phyloP scores from a whole-genome alignment of 2,888 invertebrate species.

The Conops quadrifasciatus region DNA sequence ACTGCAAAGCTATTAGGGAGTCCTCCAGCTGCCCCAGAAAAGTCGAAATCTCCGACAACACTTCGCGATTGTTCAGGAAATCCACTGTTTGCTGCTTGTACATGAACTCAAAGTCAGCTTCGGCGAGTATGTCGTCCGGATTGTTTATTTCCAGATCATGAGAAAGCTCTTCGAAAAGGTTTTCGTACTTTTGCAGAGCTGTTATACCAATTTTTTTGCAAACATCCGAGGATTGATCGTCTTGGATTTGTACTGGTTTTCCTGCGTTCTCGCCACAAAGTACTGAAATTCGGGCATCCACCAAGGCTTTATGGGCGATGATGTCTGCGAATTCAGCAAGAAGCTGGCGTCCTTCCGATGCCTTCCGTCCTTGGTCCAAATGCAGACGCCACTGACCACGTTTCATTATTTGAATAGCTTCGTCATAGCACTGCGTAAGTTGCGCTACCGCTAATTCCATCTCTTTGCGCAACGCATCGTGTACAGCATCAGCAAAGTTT shows the following conservation, averaged over 20 bases:
- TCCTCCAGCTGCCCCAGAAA: slow-evolving; percentile 57
- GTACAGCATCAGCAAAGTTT: slow-evolving; percentile 78
- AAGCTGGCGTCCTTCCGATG: slow-evolving; percentile 66
- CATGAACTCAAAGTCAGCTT: slow-evolving; percentile 61
- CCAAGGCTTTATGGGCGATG: slow-evolving; percentile 77
- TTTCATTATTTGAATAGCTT: slow-evolving; percentile 70
- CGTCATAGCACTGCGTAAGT: slow-evolving; percentile 74
- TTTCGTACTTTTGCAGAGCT: slow-evolving; percentile 58
- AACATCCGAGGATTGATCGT: not conserved
- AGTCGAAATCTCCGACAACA: slow-evolving; percentile 54
- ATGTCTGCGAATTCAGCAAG: slow-evolving; percentile 76
- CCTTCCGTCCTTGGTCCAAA: slow-evolving; percentile 66
- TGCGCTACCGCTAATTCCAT: slow-evolving; percentile 77
- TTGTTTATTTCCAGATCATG: slow-evolving; percentile 56
- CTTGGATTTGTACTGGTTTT: slow-evolving; percentile 6
- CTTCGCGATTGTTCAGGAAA: slow-evolving; percentile 55
- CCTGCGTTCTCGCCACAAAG: slow-evolving; percentile 66
- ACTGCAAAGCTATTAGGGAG: slow-evolving; percentile 53
- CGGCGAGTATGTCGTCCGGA: slow-evolving; percentile 57
- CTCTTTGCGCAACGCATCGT: slow-evolving; percentile 75
- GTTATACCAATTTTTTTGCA: slow-evolving; percentile 48
- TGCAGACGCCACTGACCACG: slow-evolving; percentile 65
- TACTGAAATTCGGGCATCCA: slow-evolving; percentile 79
- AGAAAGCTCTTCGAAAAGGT: slow-evolving; percentile 58
- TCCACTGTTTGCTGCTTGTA: slow-evolving; percentile 58